These are phyloP conservation scores for Chiridota heheva DNA, from an alignment of 35 echinoderm and acorn worm species.

Conservation along the genomic window DNA sequence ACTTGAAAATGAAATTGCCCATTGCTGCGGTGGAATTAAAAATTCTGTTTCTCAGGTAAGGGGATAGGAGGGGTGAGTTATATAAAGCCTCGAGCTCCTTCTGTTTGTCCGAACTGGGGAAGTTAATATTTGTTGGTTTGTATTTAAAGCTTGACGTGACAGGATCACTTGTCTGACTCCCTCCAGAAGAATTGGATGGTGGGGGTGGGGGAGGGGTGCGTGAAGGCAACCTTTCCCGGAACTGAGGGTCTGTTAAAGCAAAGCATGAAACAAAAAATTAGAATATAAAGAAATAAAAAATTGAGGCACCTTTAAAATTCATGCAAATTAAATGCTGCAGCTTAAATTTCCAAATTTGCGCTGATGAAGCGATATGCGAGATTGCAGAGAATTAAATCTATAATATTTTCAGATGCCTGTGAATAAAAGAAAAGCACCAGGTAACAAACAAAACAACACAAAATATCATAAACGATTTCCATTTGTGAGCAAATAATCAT, in stretches of 20 bases:
- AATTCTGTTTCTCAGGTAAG: constrained; percentile 48
- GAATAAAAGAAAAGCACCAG: too few relatives aligned
- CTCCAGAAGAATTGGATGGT: constrained; percentile 27
- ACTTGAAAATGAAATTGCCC: constrained; percentile 26
- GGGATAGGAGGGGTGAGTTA: constrained; percentile 58
- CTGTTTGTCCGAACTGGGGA: constrained; percentile 13
- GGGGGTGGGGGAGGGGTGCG: constrained; percentile 74
- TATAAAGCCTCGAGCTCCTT: not conserved
- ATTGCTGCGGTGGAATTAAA: constrained; percentile 39
- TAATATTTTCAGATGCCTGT: too few relatives aligned
- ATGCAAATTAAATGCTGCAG: too few relatives aligned
- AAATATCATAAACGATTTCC: too few relatives aligned
- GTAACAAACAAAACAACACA: too few relatives aligned
- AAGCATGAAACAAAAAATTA: too few relatives aligned
- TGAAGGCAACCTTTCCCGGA: constrained; percentile 25
- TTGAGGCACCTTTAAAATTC: too few relatives aligned
- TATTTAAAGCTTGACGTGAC: constrained; percentile 10
- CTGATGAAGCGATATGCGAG: too few relatives aligned
- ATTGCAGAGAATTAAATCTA: too few relatives aligned
- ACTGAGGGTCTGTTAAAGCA: not conserved
- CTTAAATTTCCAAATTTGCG: too few relatives aligned
- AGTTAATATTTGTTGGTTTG: not conserved
- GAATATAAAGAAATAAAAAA: too few relatives aligned
- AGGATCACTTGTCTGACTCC: not conserved
- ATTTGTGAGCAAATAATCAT: too few relatives aligned